Conservation (phyloP, 1,140 invertebrate species). For the Drosophila repletoides region DNA sequence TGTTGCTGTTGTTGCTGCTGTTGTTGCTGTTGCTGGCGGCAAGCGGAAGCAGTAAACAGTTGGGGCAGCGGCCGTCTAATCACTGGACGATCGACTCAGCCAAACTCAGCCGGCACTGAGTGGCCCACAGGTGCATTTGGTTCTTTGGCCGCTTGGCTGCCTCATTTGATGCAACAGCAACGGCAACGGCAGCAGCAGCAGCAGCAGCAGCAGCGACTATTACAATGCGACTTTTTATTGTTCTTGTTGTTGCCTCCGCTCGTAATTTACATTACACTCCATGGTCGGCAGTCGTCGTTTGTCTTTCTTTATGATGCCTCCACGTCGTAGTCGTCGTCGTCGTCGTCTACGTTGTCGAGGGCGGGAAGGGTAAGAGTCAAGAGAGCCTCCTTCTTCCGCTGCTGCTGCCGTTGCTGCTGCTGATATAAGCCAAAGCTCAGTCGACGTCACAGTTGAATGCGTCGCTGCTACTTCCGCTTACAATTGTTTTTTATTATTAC, state of each 20-base stretch:
- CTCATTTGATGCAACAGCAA: slow-evolving; percentile 41
- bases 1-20: slow-evolving; percentile 10
- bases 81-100: slow-evolving; percentile 37
- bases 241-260: slow-evolving; percentile 61
- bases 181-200: background rate
- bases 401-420: slow-evolving; percentile 23
- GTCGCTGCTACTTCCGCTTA: slow-evolving; percentile 73
- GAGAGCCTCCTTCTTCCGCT: slow-evolving; percentile 44
- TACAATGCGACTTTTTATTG: slow-evolving; percentile 66
- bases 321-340: slow-evolving; percentile 3
- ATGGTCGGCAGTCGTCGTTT: slow-evolving; percentile 57
- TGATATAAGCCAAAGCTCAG: slow-evolving; percentile 53
- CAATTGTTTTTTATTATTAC: slow-evolving; percentile 71
- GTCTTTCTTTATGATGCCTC: slow-evolving; percentile 65
- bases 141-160: slow-evolving; percentile 38
- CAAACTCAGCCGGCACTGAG: slow-evolving; percentile 2
- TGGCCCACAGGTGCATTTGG: slow-evolving; percentile 51
- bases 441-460: slow-evolving; percentile 71
- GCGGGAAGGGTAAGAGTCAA: background rate
- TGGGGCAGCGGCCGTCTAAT: slow-evolving; percentile 50
- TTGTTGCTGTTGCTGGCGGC: slow-evolving; percentile 7
- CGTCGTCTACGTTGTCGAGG: no score
- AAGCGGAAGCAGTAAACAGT: slow-evolving; percentile 70
- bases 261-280: slow-evolving; percentile 70
- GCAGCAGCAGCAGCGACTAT: slow-evolving; percentile 17